A percentile compares a stretch with the other conserved stretches of the same genome.
Conservation (phyloP, 2,113 vertebrate species). For the Abramis brama region DNA sequence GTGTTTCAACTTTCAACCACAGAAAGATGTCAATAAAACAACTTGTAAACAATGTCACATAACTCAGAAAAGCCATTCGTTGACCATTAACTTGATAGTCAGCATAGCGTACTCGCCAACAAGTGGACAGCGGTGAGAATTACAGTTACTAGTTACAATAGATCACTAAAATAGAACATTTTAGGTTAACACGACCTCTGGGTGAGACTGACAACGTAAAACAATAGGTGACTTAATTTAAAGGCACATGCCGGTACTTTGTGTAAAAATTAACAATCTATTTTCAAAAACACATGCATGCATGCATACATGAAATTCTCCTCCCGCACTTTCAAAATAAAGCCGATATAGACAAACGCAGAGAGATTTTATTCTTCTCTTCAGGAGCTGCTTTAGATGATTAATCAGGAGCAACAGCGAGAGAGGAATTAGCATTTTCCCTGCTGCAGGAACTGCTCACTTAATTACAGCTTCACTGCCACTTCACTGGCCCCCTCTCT, state of each 20-base stretch:
- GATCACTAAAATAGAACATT: too few species aligned
- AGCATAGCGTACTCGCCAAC: too few species aligned
- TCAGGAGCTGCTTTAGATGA: slow-evolving; percentile 21
- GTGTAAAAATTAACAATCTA: neutral
- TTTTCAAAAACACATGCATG: neutral
- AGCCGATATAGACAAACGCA: neutral
- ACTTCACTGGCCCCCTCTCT: neutral
- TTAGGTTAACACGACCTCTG: too few species aligned
- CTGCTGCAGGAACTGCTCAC: slow-evolving; percentile 1
- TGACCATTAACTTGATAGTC: too few species aligned
- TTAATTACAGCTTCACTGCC: slow-evolving; percentile 44
- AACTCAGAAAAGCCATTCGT: too few species aligned
- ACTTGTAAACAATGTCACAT: too few species aligned
- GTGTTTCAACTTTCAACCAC: too few species aligned
- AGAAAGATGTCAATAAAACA: too few species aligned
- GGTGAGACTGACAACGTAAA: neutral
- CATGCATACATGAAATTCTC: neutral
- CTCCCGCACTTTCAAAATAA: neutral
- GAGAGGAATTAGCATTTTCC: slow-evolving; percentile 40
- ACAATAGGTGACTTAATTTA: neutral
- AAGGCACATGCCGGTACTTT: neutral
- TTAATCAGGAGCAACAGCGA: slow-evolving; percentile 26
- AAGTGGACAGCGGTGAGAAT: too few species aligned
- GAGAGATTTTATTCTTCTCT: neutral
- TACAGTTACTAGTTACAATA: too few species aligned